phyloP scores from a whole-genome alignment of 2,113 vertebrate species.

The Dromas ardeola region DNA sequence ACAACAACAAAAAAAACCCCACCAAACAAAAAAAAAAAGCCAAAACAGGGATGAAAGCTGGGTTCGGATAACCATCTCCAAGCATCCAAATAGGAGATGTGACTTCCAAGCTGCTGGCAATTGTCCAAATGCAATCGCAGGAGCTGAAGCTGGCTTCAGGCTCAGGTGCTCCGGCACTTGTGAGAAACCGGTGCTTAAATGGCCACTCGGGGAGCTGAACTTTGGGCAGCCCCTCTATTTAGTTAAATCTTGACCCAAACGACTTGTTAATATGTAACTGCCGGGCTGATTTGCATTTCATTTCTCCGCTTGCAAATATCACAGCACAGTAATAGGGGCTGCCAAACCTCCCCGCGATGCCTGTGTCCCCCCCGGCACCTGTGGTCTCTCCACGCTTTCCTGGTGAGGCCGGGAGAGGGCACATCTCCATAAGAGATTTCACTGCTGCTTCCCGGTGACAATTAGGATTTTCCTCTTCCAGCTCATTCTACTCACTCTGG shows the following conservation, averaged over 20 bases:
- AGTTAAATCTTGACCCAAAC: not conserved
- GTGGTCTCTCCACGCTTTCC: not conserved
- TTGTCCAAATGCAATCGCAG: not conserved
- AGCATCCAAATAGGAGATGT: not conserved
- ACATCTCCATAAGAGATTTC: constrained; percentile 14
- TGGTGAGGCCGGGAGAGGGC: constrained; percentile 44
- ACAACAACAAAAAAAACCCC: no score
- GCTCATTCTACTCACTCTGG: not conserved
- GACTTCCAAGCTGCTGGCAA: not conserved
- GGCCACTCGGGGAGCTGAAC: not conserved
- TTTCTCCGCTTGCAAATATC: not conserved
- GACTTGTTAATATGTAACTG: not conserved
- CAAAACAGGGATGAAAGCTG: not conserved
- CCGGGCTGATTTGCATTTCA: not conserved
- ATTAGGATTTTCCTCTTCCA: not conserved
- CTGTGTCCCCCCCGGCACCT: not conserved
- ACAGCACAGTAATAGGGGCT: not conserved
- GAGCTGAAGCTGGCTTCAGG: not conserved
- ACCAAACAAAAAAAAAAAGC: not conserved
- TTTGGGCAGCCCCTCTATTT: not conserved
- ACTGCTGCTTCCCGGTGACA: not conserved
- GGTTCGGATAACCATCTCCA: not conserved
- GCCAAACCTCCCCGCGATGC: not conserved
- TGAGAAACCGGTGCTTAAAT: not conserved
- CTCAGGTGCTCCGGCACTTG: not conserved